Conservation (phyloP, 2,113 vertebrate species). For the Corythaixoides concolor region DNA sequence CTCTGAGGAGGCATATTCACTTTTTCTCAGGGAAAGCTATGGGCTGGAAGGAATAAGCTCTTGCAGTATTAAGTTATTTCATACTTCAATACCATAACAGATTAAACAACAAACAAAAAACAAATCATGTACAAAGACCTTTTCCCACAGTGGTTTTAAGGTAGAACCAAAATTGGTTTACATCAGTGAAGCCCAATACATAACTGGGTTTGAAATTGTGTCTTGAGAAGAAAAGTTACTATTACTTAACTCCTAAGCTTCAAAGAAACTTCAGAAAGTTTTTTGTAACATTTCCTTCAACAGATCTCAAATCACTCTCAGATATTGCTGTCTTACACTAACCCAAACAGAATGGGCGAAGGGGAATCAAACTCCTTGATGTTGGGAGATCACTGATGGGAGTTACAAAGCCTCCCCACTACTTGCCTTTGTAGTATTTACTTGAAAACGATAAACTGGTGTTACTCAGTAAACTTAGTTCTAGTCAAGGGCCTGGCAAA, state of each 20-base stretch:
- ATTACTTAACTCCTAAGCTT: background rate
- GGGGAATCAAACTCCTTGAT: background rate
- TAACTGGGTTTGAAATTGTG: background rate
- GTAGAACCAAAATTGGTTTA: background rate
- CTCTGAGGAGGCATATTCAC: background rate
- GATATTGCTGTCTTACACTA: background rate
- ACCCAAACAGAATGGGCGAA: background rate
- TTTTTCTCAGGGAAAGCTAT: background rate
- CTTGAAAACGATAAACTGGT: background rate
- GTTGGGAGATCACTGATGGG: background rate
- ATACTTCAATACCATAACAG: background rate
- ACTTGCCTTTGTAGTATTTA: background rate
- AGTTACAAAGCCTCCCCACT: background rate
- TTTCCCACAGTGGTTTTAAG: background rate
- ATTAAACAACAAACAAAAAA: background rate
- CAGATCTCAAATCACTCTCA: background rate
- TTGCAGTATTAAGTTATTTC: background rate
- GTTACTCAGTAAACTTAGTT: background rate
- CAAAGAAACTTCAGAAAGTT: background rate
- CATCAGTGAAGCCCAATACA: background rate
- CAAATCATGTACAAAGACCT: background rate
- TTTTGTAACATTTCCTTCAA: background rate
- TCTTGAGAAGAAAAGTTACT: background rate
- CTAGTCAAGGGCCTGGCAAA: background rate
- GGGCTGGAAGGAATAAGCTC: background rate